Base-by-base conservation (phyloP, 2,113 vertebrate genomes). In the Sebastes fasciatus region DNA sequence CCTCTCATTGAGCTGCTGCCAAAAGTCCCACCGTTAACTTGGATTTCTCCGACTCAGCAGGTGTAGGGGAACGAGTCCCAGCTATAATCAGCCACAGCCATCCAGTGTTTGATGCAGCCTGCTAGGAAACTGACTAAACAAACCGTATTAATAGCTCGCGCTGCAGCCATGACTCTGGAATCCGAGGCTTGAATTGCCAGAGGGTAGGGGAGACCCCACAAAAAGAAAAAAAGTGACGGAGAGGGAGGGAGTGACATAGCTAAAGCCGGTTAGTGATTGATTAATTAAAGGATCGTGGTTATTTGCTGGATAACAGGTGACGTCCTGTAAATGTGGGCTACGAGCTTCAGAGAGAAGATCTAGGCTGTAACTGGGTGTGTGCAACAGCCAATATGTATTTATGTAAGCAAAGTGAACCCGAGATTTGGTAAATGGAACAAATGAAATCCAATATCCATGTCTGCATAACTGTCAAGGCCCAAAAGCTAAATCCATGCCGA, bases 101-200 rank as follows among this genome's bases (percentile, higher is more conserved):
- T 91, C 79, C 88, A 94, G 93, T 96, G 96, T 96, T 96, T 96
- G 94, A 95, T 91, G 93, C 93, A 83, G 95, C 93, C 92, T 96
- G 95, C 96, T 96, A 96, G 96, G 96, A 95, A 96, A 96, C 96
- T 96, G 90, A 94, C 96, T 95, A 96, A 96, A 96, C 95, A 96
- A 96, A 95, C 95, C 89, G 93, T 96, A 96, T 96, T 96, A 96
- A 96, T 96, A 96, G 95, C 91, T 93, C 83, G 43, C 43, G 21
- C 91, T 85, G 90, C 88, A 91, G 93, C 93, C 93, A 93, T 94
- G 93, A 95, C 94, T 91, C 82, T 94, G 93, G 94, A 94, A 93
- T 94, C 92, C 88, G 85, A 91, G 90, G 92, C 92, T 94, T 93
- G 91, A 92, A 93, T 92, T 95, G 93, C 95, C 89, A 93, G 85